Base-by-base conservation (phyloP, 2,888 invertebrate genomes). In the Conistra vaccinii region DNA sequence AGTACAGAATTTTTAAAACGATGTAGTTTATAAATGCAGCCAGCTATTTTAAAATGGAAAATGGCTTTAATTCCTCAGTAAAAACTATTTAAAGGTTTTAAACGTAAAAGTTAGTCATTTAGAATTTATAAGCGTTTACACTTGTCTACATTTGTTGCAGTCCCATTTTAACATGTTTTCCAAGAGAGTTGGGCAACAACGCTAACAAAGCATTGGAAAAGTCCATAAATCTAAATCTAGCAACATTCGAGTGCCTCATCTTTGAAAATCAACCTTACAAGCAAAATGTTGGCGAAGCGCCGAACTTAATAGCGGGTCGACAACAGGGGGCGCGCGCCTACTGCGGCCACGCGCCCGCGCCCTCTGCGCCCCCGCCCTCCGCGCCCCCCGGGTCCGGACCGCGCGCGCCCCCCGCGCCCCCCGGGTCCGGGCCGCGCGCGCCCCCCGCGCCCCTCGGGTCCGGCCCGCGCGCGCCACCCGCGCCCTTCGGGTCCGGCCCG, bases 251-350 rank as follows among this genome's bases (percentile, higher is more conserved):
- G 83, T 75, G 42, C 39, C 29, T 63, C n/a, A 5, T 62, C n/a
- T 29, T n/a, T 6, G 14, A 57, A 62, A 81, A 81, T 82, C 78
- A 73, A 72, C 45, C 23, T 58, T 62, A 63, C 1, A 73, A 73
- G 60, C 69, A 35, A 55, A 63, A 78, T 78, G 92, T 90, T 93
- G 94, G 93, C 94, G 92, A 94, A 93, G 92, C 94, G 95, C 94
- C 95, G 90, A 95, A 95, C 95, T 95, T 93, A 95, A 95, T 95
- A 94, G 95, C 95, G 94, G 90, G 91, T 94, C 93, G 91, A 91
- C 92, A 91, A 91, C 89, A 66, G 69, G n/a, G 3, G 39, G 58
- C 61, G 65, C 26, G 69, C 20, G 61, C n/a, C 69, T 77, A 76
- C 60, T 62, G 73, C 66, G 84, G 69, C 87, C 80, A 84, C 66